Conservation (phyloP, 37 sponge, comb jelly and placozoan genomes). For the Agelas oroides region DNA sequence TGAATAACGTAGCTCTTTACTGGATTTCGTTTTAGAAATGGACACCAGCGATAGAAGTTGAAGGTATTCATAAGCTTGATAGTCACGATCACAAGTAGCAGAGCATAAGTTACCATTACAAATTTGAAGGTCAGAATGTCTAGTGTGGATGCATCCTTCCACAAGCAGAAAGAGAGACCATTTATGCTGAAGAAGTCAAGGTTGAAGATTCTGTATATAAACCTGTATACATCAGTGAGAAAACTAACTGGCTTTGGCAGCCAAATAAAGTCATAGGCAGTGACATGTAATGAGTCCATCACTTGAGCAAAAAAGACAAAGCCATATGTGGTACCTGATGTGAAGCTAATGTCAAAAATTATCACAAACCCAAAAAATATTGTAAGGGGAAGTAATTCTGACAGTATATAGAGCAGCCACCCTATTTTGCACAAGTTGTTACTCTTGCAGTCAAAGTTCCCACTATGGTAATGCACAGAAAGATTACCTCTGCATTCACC, state of each 20-base stretch:
- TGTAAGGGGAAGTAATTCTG: constrained; percentile 45
- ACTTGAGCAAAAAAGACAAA: constrained; percentile 44
- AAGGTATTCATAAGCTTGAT: too few species aligned
- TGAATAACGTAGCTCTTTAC: not conserved
- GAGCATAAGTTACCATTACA: constrained; percentile 30
- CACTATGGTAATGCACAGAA: constrained; percentile 31
- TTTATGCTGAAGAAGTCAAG: constrained; percentile 38
- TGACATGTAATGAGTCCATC: constrained; percentile 11
- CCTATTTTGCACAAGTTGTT: constrained; percentile 10
- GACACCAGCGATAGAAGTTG: not conserved
- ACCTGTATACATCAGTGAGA: not conserved
- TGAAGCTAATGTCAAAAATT: constrained; percentile 36
- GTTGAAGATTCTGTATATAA: constrained; percentile 37
- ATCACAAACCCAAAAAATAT: constrained; percentile 12
- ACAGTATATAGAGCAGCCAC: constrained; percentile 33
- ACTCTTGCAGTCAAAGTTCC: not conserved
- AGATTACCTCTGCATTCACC: constrained; percentile 3
- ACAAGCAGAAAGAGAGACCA: constrained; percentile 25
- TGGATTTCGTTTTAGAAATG: not conserved
- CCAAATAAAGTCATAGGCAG: not conserved
- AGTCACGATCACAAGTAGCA: not conserved
- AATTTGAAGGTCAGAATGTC: constrained; percentile 44
- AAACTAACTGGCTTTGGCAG: not conserved
- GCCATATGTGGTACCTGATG: constrained; percentile 43
- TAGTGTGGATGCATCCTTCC: constrained; percentile 11